phyloP scores from a whole-genome alignment of 2,888 invertebrate species.

The Tipula lateralis region DNA sequence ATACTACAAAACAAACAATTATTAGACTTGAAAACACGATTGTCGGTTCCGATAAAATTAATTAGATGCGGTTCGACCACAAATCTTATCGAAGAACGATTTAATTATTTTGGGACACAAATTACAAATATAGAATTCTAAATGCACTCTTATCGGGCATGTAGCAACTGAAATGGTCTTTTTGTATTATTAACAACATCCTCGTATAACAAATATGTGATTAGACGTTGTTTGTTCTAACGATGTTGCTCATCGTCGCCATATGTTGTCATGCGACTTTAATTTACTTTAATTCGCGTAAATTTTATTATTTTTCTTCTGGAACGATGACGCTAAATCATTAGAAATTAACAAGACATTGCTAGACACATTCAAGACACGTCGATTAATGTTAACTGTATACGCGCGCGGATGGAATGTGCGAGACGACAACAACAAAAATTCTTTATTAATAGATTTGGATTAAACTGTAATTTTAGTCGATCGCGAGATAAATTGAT shows the following conservation, averaged over 20 bases:
- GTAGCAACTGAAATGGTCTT: background rate
- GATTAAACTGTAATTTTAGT: too few relatives aligned
- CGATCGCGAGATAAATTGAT: too few relatives aligned
- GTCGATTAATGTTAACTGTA: background rate
- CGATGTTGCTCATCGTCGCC: background rate
- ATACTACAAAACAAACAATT: too few relatives aligned
- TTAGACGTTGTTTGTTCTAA: background rate
- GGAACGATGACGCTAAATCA: background rate
- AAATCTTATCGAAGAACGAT: background rate
- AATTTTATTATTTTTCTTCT: background rate
- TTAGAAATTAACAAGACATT: background rate
- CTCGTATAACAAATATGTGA: background rate
- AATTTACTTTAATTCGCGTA: background rate
- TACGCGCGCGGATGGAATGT: background rate
- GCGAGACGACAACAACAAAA: background rate
- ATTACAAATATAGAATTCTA: background rate
- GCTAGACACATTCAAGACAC: too few relatives aligned
- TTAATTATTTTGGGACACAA: background rate
- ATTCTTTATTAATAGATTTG: background rate
- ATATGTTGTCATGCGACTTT: background rate
- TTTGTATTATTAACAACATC: background rate
- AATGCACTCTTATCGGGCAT: background rate
- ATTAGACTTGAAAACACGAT: background rate
- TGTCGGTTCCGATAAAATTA: background rate
- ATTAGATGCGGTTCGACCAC: background rate